phyloP scores from a whole-genome alignment of 2,888 invertebrate genomes.

The Pristionchus arcanus region DNA sequence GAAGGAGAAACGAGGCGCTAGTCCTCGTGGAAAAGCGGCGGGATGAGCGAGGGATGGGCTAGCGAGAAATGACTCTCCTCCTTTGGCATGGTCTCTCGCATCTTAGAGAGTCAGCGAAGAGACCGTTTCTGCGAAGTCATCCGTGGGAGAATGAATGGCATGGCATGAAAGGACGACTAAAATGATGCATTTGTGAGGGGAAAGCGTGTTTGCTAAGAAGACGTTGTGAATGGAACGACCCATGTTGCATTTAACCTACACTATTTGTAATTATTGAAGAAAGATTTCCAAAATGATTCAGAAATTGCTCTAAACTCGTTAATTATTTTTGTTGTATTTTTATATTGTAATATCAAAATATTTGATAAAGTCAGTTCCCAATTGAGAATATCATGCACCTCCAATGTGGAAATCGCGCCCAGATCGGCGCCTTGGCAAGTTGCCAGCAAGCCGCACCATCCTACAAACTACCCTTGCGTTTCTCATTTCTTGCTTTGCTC shows the following conservation, averaged over 20 bases:
- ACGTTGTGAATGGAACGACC: not conserved
- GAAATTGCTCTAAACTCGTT: too few species aligned
- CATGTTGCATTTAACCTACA: not conserved
- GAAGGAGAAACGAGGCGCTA: too few species aligned
- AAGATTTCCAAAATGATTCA: not conserved
- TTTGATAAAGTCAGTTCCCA: not conserved
- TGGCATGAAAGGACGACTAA: not conserved
- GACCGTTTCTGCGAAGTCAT: too few species aligned
- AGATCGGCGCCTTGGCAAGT: not conserved
- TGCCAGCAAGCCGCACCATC: not conserved
- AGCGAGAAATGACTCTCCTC: not conserved
- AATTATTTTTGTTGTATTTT: too few species aligned
- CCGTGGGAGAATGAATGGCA: not conserved
- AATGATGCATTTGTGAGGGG: conserved; percentile 22
- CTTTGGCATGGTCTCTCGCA: not conserved
- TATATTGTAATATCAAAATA: not conserved
- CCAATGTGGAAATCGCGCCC: not conserved
- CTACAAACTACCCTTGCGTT: conserved; percentile 16
- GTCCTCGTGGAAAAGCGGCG: too few species aligned
- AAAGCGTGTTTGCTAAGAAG: conserved; percentile 1
- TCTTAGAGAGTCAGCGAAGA: not conserved
- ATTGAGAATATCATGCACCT: not conserved
- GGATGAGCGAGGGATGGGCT: too few species aligned
- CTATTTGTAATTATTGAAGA: not conserved
- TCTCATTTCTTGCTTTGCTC: not conserved